These are phyloP conservation scores for Vandiemenella viatica DNA, from an alignment of 2,888 invertebrate species.

Conservation along the genomic window DNA sequence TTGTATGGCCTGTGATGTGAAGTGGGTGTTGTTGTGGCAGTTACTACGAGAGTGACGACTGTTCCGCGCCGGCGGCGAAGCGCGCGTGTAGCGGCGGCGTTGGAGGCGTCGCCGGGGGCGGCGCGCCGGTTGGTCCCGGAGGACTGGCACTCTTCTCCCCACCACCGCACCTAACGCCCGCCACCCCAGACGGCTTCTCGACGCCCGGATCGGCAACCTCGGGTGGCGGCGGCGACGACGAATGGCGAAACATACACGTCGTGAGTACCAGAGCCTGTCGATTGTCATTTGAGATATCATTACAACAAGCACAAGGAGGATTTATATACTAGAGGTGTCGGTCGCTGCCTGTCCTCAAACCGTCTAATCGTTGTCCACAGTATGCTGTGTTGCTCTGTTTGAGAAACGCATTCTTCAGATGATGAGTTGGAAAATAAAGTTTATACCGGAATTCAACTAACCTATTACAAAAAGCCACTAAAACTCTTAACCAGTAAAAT, in stretches of 20 bases:
- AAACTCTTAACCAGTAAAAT: too few relatives aligned
- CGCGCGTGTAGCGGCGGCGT: slow-evolving; percentile 13
- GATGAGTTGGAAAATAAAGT: too few relatives aligned
- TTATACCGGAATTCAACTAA: too few relatives aligned
- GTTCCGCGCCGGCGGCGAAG: slow-evolving; percentile 7
- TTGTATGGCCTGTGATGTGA: too few relatives aligned
- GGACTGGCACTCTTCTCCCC: slow-evolving; percentile 25
- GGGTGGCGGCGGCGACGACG: slow-evolving; percentile 55
- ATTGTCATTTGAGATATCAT: too few relatives aligned
- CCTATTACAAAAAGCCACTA: too few relatives aligned
- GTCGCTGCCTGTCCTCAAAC: background rate
- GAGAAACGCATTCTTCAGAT: too few relatives aligned
- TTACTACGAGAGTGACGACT: slow-evolving; percentile 26
- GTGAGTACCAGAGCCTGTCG: slow-evolving; percentile 21
- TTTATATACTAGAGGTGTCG: background rate
- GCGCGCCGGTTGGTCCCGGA: slow-evolving; percentile 21
- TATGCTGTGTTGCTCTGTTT: too few relatives aligned
- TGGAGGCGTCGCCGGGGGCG: slow-evolving; percentile 7
- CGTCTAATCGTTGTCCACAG: too few relatives aligned
- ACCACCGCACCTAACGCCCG: slow-evolving; percentile 21
- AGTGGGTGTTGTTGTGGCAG: slow-evolving; percentile 21
- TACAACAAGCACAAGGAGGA: too few relatives aligned
- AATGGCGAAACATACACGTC: slow-evolving; percentile 87
- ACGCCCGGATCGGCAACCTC: slow-evolving; percentile 16
- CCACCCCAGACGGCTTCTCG: too few relatives aligned